These are phyloP conservation scores for Nematostella vectensis DNA, from an alignment of 92 coral and sea anemone genomes.

Conservation along the genomic window DNA sequence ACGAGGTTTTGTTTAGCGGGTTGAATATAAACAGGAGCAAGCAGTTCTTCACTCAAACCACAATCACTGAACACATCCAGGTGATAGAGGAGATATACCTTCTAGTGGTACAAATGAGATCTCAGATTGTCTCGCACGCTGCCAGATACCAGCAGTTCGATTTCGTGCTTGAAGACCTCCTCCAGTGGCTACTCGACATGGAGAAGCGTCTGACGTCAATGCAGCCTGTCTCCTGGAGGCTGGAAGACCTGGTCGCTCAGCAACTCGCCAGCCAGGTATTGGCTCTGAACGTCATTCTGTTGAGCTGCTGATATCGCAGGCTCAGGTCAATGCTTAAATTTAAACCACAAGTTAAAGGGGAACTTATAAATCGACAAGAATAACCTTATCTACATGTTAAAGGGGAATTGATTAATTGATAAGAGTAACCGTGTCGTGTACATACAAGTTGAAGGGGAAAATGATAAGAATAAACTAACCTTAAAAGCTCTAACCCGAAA, in stretches of 20 bases:
- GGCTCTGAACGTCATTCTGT: constrained; percentile 1
- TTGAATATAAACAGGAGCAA: constrained; percentile 10
- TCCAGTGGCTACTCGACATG: constrained; percentile 75
- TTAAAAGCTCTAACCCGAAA: too few relatives aligned
- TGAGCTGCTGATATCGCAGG: constrained; percentile 1
- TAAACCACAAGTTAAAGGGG: too few relatives aligned
- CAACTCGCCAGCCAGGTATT: constrained; percentile 72
- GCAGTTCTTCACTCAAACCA: constrained; percentile 5
- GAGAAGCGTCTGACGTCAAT: constrained; percentile 60
- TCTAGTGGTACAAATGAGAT: constrained; percentile 64
- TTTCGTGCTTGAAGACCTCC: constrained; percentile 71
- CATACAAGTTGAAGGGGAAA: too few relatives aligned
- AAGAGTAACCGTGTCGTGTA: too few relatives aligned
- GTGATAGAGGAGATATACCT: constrained; percentile 67
- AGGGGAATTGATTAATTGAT: too few relatives aligned
- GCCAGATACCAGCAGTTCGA: constrained; percentile 50
- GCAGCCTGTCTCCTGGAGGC: constrained; percentile 75
- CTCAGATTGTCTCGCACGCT: constrained; percentile 54
- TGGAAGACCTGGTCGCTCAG: constrained; percentile 51
- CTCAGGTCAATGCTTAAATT: background rate
- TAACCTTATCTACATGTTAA: too few relatives aligned
- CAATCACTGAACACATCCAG: constrained; percentile 9
- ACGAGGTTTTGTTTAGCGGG: constrained; percentile 22
- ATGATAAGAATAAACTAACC: too few relatives aligned
- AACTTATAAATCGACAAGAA: too few relatives aligned